These are phyloP conservation scores for Collichthys lucidus DNA, from an alignment of 2,113 vertebrate genomes.

Conservation along the genomic window DNA sequence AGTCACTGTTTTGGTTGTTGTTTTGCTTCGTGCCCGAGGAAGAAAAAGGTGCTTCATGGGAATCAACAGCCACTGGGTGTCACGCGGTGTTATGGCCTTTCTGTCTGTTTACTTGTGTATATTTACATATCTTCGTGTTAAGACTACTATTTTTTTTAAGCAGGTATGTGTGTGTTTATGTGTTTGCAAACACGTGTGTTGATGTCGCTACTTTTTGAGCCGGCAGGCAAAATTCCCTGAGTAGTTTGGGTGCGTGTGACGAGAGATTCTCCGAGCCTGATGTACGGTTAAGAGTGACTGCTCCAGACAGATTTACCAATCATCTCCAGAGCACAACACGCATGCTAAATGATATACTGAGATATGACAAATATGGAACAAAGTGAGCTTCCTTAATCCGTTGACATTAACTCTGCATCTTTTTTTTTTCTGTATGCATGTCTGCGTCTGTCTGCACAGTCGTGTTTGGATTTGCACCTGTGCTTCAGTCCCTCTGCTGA, in stretches of 20 bases:
- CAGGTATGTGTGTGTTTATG: neutral
- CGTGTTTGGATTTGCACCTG: constrained; percentile 25
- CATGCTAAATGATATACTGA: constrained; percentile 38
- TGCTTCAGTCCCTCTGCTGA: constrained; percentile 6
- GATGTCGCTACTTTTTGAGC: constrained; percentile 27
- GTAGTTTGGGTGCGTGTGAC: constrained; percentile 46
- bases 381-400: constrained; percentile 37
- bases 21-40: constrained; percentile 72
- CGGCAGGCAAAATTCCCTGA: constrained; percentile 22
- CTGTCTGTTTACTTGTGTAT: constrained; percentile 48
- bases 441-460: neutral
- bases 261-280: constrained; percentile 38
- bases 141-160: constrained; percentile 34
- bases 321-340: constrained; percentile 39
- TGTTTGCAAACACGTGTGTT: constrained; percentile 57
- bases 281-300: constrained; percentile 29
- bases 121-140: constrained; percentile 54
- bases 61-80: constrained; percentile 72
- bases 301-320: constrained; percentile 65
- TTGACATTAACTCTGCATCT: constrained; percentile 17
- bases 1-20: constrained; percentile 78
- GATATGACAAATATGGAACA: constrained; percentile 30
- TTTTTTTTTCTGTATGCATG: neutral
- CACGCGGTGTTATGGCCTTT: constrained; percentile 46
- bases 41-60: constrained; percentile 70